These are phyloP conservation scores for Pseudobourletiella spinata DNA, from an alignment of 1,140 invertebrate species.

Conservation along the genomic window DNA sequence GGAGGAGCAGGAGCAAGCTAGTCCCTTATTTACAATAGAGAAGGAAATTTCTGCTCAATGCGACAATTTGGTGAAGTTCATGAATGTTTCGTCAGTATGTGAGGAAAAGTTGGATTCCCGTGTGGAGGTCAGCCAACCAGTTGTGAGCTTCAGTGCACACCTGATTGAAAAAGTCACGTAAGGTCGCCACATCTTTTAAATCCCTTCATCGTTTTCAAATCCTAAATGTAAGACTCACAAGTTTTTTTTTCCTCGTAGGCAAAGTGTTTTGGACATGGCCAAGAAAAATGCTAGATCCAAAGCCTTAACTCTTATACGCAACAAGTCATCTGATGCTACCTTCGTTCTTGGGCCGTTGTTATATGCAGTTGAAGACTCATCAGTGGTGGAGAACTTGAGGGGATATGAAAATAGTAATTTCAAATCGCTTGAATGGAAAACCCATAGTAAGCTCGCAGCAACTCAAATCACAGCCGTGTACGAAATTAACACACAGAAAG, in stretches of 20 bases:
- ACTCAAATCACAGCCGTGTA: slow-evolving; percentile 21
- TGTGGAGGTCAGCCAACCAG: slow-evolving; percentile 17
- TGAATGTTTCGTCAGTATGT: slow-evolving; percentile 10
- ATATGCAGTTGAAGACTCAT: slow-evolving; percentile 17
- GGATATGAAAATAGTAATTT: slow-evolving; percentile 11
- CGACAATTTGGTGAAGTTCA: slow-evolving; percentile 13
- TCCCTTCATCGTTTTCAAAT: too few relatives aligned
- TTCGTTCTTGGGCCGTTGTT: slow-evolving; percentile 5
- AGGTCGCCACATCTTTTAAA: too few relatives aligned
- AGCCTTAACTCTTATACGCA: slow-evolving; percentile 10
- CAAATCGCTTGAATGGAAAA: slow-evolving; percentile 23
- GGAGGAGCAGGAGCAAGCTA: background rate
- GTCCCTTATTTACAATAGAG: slow-evolving; percentile 1
- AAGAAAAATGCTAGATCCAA: slow-evolving; percentile 14
- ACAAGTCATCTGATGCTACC: background rate
- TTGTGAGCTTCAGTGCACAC: slow-evolving; percentile 14
- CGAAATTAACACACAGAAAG: slow-evolving; percentile 10
- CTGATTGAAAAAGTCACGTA: slow-evolving; percentile 10
- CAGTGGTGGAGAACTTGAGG: background rate
- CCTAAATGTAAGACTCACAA: too few relatives aligned
- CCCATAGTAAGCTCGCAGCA: slow-evolving; percentile 5
- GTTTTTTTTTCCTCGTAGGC: too few relatives aligned
- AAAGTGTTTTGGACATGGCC: slow-evolving; percentile 3
- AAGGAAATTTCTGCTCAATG: slow-evolving; percentile 19
- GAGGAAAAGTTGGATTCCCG: slow-evolving; percentile 22